Base-by-base conservation (phyloP, 1,140 invertebrate genomes). In the Macrotrachela quadricornifera region DNA sequence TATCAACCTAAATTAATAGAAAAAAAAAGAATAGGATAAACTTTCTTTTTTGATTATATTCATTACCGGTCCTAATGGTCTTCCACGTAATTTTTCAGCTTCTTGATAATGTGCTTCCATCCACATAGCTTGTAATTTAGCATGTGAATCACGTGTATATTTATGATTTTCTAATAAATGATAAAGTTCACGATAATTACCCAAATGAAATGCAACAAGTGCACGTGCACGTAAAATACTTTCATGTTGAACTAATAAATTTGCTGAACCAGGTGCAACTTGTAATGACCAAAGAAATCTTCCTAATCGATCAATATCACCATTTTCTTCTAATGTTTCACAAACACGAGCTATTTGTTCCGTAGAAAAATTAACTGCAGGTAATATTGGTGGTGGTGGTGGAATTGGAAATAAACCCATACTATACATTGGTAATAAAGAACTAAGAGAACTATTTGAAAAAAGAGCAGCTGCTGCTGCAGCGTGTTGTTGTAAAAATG, bases 91-190 rank as follows among this genome's bases (percentile, higher is more conserved):
- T 63, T 92, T 86, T 65, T 96, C 92, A 1, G 91, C 91, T 64
- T 97, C 92, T 66, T 88, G 83, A 66, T 97, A 97, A 67, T 97
- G 91, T 1, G 92, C 91, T 64, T 97, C 92, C 41, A 96, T 76
- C 94, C 94, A 99, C 69, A 79, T 74, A 78, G 71, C 73, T 62
- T 97, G 91, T 39, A 97, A 74, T 67, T 96, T 97, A 6, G 82
- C 83, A 75, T 97, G 92, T 11, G 85, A 91, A 55, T 84, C 81
- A 64, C 92, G 90, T 58, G 85, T 85, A 71, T 97, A 99, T 61
- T 91, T 84, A 71, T 97, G 83, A 63, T 82, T 79, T 71, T 97
- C 94, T 37, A 58, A 38, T 14, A 97, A 94, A 52, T 82, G 76
- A 74, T 96, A 95, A 46, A 95, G 74, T 66, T 94, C 88, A 49